A percentile compares a stretch with the other conserved stretches of the same genome.
Evolutionary conservation across 2,113 vertebrate genomes (phyloP).

Genomic region (Corydoras maculifer): DNA sequence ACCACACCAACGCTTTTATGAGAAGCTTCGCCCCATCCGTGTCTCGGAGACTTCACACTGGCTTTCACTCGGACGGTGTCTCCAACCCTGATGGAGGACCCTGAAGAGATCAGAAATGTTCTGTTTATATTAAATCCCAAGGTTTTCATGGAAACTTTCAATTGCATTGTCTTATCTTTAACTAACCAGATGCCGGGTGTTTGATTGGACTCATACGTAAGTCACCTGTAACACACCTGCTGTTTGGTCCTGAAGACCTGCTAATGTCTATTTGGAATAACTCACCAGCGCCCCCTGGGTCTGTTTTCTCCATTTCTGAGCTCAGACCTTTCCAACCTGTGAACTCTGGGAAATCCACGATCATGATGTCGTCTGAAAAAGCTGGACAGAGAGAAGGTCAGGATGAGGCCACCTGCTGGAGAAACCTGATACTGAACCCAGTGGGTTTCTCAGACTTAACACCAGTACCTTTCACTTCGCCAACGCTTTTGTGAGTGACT

Average conservation of each 20-base stretch:
- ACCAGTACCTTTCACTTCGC: conserved; percentile 18
- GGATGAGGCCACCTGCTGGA: too few species aligned
- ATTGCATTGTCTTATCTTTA: too few species aligned
- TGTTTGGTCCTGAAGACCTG: too few species aligned
- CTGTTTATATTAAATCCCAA: too few species aligned
- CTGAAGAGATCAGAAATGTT: too few species aligned
- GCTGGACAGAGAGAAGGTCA: neutral
- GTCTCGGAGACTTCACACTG: conserved; percentile 14
- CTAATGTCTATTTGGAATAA: neutral
- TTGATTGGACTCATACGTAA: too few species aligned
- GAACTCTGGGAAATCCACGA: conserved; percentile 25
- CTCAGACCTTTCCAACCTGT: conserved; percentile 14
- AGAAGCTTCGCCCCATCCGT: conserved; percentile 20
- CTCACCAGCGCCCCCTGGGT: neutral
- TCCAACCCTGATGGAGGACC: conserved; percentile 11
- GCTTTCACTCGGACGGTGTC: conserved; percentile 26
- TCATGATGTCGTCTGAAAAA: conserved; percentile 1
- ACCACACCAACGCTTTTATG: conserved; percentile 21
- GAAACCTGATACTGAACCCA: too few species aligned
- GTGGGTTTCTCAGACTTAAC: neutral
- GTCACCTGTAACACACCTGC: too few species aligned
- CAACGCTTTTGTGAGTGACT: conserved; percentile 23
- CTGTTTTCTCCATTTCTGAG: conserved; percentile 25
- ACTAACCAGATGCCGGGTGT: too few species aligned
- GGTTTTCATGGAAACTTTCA: too few species aligned